Evolutionary conservation across 2,113 vertebrate genomes (phyloP).

Genomic region (Polypterus senegalus): DNA sequence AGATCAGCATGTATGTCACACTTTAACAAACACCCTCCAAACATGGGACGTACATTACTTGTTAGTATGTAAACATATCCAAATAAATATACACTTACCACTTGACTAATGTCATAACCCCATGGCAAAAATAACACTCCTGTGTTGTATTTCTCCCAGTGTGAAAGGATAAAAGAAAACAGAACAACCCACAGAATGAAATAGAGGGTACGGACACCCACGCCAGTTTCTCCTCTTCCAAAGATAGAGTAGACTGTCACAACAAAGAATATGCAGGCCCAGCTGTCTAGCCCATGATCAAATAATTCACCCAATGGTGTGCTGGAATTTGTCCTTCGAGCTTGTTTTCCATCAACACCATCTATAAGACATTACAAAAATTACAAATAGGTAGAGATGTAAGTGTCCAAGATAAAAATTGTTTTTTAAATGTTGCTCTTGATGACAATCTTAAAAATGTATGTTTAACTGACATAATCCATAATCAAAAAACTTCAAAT

Average conservation of each 20-base stretch:
- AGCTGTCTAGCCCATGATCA: slow-evolving; percentile 94
- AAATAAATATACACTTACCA: slow-evolving; percentile 55
- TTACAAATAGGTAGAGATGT: neutral
- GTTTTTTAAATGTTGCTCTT: too few species aligned
- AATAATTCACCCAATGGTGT: slow-evolving; percentile 92
- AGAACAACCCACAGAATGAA: slow-evolving; percentile 91
- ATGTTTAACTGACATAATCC: too few species aligned
- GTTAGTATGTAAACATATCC: too few species aligned
- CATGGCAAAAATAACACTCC: slow-evolving; percentile 93
- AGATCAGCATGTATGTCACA: too few species aligned
- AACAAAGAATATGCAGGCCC: slow-evolving; percentile 94
- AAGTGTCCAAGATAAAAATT: too few species aligned
- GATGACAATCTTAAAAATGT: too few species aligned
- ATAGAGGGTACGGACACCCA: slow-evolving; percentile 75
- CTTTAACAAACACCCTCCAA: too few species aligned
- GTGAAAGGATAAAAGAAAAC: slow-evolving; percentile 95
- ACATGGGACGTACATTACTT: too few species aligned
- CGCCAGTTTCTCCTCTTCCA: slow-evolving; percentile 72
- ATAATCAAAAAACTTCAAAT: neutral
- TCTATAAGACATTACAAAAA: slow-evolving; percentile 42
- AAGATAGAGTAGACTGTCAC: slow-evolving; percentile 95
- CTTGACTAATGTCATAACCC: slow-evolving; percentile 97
- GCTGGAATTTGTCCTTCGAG: slow-evolving; percentile 88
- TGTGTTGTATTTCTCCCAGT: slow-evolving; percentile 98
- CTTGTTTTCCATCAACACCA: slow-evolving; percentile 93